Conservation (phyloP, 2,888 invertebrate species). For the Pachliopta kotzebuea region DNA sequence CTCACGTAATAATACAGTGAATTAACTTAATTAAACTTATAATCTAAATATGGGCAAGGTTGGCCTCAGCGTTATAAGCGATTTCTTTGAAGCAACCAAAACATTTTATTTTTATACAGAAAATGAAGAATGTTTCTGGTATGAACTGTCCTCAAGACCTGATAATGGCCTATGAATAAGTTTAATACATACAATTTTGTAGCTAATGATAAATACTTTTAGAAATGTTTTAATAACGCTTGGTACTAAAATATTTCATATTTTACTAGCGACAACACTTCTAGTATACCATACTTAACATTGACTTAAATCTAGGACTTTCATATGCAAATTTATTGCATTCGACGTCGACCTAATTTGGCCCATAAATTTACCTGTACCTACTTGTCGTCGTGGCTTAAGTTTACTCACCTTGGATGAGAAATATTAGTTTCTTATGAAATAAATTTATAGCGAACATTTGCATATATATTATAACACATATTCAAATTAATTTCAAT, state of each 20-base stretch:
- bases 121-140: neutral
- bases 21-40: too few relatives aligned
- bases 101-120: neutral
- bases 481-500: too few relatives aligned
- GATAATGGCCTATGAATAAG: neutral
- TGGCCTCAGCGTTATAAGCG: too few relatives aligned
- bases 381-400: conserved; percentile 53
- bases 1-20: too few relatives aligned
- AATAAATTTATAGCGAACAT: conserved; percentile 14
- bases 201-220: too few relatives aligned
- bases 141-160: neutral
- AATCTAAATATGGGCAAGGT: too few relatives aligned
- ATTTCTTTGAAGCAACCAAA: too few relatives aligned
- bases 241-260: neutral
- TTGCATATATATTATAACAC: neutral
- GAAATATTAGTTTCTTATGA: conserved; percentile 46
- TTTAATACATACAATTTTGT: too few relatives aligned
- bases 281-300: conserved; percentile 41
- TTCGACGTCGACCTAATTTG: conserved; percentile 70
- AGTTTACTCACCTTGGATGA: conserved; percentile 54
- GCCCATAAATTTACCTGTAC: conserved; percentile 67
- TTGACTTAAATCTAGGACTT: conserved; percentile 71
- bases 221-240: neutral
- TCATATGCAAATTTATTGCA: conserved; percentile 77
- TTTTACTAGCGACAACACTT: conserved; percentile 28